Evolutionary conservation across 2,888 invertebrate genomes (phyloP).

Genomic region (Stenurella melanura): DNA sequence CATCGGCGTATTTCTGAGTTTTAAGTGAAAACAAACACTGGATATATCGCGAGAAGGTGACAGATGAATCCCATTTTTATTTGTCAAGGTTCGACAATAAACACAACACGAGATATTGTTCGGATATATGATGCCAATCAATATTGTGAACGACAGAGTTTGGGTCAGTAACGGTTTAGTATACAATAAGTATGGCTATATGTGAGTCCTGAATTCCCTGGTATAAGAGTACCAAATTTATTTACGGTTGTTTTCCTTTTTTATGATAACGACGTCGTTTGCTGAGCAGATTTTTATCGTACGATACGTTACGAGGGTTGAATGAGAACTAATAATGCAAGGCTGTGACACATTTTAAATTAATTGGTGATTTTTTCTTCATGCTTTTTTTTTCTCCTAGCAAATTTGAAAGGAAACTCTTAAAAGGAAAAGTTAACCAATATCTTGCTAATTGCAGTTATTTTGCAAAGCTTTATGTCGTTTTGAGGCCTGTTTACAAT

Average conservation of each 20-base stretch:
- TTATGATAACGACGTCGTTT: neutral
- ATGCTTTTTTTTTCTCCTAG: too few species aligned
- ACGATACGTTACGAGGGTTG: neutral
- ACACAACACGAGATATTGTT: neutral
- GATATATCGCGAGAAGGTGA: neutral
- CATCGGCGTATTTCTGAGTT: neutral
- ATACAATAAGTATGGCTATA: neutral
- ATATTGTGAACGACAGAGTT: neutral
- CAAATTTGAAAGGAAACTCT: too few species aligned
- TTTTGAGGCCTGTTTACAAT: too few species aligned
- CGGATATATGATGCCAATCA: neutral
- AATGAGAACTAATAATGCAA: neutral
- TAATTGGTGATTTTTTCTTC: too few species aligned
- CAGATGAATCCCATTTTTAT: neutral
- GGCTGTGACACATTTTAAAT: too few species aligned
- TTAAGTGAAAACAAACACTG: neutral
- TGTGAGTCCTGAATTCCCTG: neutral
- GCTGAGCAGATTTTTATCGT: neutral
- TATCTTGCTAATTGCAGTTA: too few species aligned
- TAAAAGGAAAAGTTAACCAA: too few species aligned
- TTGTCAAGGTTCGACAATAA: conserved; percentile 1
- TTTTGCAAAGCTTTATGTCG: too few species aligned
- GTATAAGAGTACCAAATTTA: neutral
- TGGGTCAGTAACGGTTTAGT: neutral
- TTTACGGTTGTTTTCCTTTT: neutral